Percentiles rank a stretch among this genome's conserved stretches.
Evolutionary conservation across 2,888 invertebrate species (phyloP).

Genomic region (Conops quadrifasciatus): DNA sequence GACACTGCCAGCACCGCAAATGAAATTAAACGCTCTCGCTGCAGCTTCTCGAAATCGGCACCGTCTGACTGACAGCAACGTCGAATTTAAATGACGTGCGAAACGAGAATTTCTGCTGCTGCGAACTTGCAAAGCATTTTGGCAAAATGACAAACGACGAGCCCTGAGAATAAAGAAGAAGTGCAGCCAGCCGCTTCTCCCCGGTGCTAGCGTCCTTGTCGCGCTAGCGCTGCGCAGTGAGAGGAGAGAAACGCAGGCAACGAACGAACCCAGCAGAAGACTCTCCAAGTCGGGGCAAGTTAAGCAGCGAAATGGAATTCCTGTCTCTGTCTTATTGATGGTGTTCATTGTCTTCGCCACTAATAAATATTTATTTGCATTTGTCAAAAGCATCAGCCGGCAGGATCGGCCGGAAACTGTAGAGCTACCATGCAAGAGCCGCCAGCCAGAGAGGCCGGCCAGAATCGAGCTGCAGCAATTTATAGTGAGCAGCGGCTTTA

Average conservation of each 20-base stretch:
- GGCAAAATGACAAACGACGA: conserved; percentile 60
- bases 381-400: conserved; percentile 43
- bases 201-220: too few species aligned
- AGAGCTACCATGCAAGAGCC: too few species aligned
- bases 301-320: conserved; percentile 57
- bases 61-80: conserved; percentile 50
- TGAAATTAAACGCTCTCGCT: conserved; percentile 58
- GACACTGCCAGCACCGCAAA: conserved; percentile 49
- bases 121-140: conserved; percentile 41
- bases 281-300: neutral
- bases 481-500: too few species aligned
- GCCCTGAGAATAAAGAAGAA: too few species aligned
- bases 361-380: conserved; percentile 49
- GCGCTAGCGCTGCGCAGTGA: too few species aligned
- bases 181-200: too few species aligned
- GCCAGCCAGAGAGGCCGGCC: too few species aligned
- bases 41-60: conserved; percentile 47
- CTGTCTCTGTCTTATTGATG: conserved; percentile 62
- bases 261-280: conserved; percentile 12
- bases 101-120: conserved; percentile 57
- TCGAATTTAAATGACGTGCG: conserved; percentile 60
- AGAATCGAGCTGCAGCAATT: neutral
- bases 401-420: too few species aligned
- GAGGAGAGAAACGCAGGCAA: conserved; percentile 35
- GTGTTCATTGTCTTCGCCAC: conserved; percentile 46